Base-by-base conservation (phyloP, 1,140 invertebrate species). In the Samia ricini region DNA sequence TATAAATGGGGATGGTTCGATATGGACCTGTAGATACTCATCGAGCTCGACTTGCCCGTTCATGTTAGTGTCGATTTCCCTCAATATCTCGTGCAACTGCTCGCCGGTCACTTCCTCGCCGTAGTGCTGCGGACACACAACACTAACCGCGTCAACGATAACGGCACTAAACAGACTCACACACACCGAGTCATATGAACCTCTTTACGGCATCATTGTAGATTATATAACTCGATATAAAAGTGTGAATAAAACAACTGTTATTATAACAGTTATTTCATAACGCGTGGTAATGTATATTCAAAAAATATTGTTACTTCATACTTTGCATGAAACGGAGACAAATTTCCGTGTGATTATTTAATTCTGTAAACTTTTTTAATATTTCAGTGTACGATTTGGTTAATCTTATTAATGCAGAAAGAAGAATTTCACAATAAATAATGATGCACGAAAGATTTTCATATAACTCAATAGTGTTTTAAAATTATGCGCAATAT, bases 11-110 rank as follows among this genome's bases (percentile, higher is more conserved):
- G 24, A 70, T 51, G 36, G n/a, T n/a, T n/a, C 36, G 69, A 77
- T 80, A 89, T 73, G 74, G 93, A 99, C 98, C 96, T 99, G 98
- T 83, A 99, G 93, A 91, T 99, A 99, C 92, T 99, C 98, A 85
- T 98, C 97, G 80, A 99, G 93, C 91, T 99, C 98, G 81, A 99
- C 97, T 93, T 99, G 97, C 78, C 99, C 99, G 92, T 99, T 99
- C 94, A 98, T 98, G 92, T 99, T 99, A 78, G 98, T 96, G 93
- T 99, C 99, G 82, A 99, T 99, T 93, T 99, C 98, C 87, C 93
- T 95, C 64, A 99, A 93, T 85, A 99, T 98, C 90, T 99, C 97
- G 91, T 99, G 99, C 74, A 99, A 93, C 91, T 98, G 95, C 89
- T 99, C 97, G 58, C 99, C 98, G 63, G 96, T 94, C 64, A 99